A percentile compares a stretch with the other conserved stretches of the same genome.
Conservation (phyloP, 2,797 vertebrate species). For the Chiroxiphia lanceolata region DNA sequence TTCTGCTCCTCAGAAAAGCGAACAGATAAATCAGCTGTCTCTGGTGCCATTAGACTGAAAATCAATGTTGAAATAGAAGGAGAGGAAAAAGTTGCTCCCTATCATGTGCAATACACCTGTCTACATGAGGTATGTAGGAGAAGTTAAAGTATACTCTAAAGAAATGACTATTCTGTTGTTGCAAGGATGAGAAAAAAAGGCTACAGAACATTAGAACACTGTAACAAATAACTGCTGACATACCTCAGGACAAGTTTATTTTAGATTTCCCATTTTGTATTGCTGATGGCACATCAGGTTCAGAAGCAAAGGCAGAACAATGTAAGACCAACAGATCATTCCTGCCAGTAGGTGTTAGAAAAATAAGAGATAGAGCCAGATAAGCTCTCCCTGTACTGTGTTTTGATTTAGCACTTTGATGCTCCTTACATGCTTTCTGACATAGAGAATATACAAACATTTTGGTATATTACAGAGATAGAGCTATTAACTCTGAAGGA, state of each 20-base stretch:
- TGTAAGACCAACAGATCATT: neutral
- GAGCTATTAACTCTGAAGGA: neutral
- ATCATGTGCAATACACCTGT: conserved; percentile 96
- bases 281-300: neutral
- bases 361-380: neutral
- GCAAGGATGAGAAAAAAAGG: neutral
- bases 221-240: neutral
- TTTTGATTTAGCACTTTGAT: neutral
- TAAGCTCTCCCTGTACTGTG: neutral
- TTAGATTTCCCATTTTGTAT: neutral
- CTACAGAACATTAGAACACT: neutral
- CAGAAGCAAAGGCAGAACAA: neutral
- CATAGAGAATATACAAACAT: neutral
- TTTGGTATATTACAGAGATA: neutral
- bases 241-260: neutral
- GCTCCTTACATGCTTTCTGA: neutral
- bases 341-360: neutral
- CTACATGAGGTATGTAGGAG: conserved; percentile 88
- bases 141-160: neutral
- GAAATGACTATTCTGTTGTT: neutral
- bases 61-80: conserved; percentile 98
- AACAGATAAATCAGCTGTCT: conserved; percentile 97
- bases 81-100: conserved; percentile 95
- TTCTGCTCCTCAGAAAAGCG: conserved; percentile 85
- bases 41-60: conserved; percentile 94